Conservation (phyloP, 2,797 vertebrate genomes). For the Scarus forsteni region DNA sequence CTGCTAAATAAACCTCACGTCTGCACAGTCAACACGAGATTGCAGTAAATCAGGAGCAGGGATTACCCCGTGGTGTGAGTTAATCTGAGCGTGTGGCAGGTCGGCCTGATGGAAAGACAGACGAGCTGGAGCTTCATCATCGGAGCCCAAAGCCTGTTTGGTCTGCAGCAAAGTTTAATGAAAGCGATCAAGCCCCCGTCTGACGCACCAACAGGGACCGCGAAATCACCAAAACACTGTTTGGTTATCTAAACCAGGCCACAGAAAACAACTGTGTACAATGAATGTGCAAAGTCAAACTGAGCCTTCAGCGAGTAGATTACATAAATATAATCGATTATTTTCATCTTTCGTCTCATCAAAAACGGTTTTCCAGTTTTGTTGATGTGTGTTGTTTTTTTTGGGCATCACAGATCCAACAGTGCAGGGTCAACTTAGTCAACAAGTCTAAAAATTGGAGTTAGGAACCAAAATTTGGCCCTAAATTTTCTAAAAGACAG, state of each 20-base stretch:
- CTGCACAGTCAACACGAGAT: constrained; percentile 45
- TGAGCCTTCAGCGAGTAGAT: not conserved
- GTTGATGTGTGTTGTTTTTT: no score
- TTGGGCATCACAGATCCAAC: no score
- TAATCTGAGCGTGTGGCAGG: constrained; percentile 66
- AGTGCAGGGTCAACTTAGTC: no score
- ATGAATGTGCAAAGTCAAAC: constrained; percentile 20
- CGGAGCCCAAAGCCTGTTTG: constrained; percentile 18
- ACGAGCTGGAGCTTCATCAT: constrained; percentile 48
- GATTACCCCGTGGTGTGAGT: constrained; percentile 71
- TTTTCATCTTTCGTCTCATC: no score
- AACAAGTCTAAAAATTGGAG: no score
- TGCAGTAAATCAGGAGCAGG: constrained; percentile 61
- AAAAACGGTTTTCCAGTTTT: no score
- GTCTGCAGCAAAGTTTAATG: constrained; percentile 25
- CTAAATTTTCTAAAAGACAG: no score
- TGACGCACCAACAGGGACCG: constrained; percentile 13
- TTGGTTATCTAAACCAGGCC: constrained; percentile 4
- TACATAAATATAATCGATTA: not conserved
- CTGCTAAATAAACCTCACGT: constrained; percentile 42
- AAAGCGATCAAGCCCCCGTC: constrained; percentile 21
- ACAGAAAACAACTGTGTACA: not conserved
- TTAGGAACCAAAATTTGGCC: no score
- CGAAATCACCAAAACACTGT: constrained; percentile 8
- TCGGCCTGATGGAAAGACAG: constrained; percentile 49